Conservation (phyloP, 2,113 vertebrate species). For the Chaetodon auriga region DNA sequence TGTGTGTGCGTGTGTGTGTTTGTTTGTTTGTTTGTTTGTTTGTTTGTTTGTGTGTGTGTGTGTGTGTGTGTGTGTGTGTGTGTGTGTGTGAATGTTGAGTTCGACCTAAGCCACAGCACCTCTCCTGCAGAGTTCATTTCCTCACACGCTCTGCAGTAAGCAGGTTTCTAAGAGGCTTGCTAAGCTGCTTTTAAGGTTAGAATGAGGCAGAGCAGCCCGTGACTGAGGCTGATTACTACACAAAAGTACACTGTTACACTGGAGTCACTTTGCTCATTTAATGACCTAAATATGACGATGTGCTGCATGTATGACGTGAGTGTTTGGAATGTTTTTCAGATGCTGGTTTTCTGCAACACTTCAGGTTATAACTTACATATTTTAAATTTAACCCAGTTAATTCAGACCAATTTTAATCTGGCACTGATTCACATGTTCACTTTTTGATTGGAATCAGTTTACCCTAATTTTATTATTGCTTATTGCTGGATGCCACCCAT, state of each 20-base stretch:
- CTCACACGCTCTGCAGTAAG: slow-evolving; percentile 72
- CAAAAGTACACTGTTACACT: slow-evolving; percentile 24
- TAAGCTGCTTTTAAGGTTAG: slow-evolving; percentile 84
- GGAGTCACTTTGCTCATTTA: slow-evolving; percentile 24
- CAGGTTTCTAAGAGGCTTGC: slow-evolving; percentile 75
- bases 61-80: no score
- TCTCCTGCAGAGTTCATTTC: slow-evolving; percentile 51
- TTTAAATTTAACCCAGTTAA: slow-evolving; percentile 37
- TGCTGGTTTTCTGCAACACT: slow-evolving; percentile 20
- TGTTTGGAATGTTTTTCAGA: slow-evolving; percentile 6
- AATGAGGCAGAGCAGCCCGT: slow-evolving; percentile 54
- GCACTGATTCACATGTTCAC: background rate
- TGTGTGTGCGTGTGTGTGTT: no score
- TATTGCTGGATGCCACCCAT: no score
- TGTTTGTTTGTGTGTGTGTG: background rate
- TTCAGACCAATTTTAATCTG: background rate
- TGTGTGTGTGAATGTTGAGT: slow-evolving; percentile 12
- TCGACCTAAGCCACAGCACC: slow-evolving; percentile 18
- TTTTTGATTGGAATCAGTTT: background rate
- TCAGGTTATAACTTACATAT: slow-evolving; percentile 32
- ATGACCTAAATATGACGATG: background rate
- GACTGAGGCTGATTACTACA: slow-evolving; percentile 54
- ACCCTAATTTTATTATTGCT: background rate
- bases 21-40: no score
- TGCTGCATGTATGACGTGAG: slow-evolving; percentile 8